Percentiles rank a stretch among this genome's conserved stretches.
Evolutionary conservation across 2,113 vertebrate species (phyloP).

Genomic region (Corydoras sp.): DNA sequence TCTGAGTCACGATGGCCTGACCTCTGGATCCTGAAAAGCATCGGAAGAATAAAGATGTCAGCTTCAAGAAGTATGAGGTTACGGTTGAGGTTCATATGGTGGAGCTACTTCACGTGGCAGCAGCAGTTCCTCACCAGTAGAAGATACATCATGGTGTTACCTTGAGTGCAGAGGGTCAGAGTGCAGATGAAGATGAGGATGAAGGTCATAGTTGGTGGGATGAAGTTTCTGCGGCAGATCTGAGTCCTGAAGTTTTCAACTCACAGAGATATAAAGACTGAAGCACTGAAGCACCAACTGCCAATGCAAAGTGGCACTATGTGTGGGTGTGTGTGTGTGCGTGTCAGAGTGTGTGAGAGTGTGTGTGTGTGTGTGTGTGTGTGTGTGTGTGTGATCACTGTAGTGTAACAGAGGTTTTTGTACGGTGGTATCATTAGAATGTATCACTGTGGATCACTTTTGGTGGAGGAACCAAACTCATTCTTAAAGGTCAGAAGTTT

Average conservation of each 20-base stretch:
- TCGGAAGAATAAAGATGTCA: neutral
- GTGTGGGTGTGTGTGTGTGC: constrained; percentile 9
- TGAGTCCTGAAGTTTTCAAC: neutral
- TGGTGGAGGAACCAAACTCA: constrained; percentile 3
- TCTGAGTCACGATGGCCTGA: neutral
- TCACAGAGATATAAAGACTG: constrained; percentile 7
- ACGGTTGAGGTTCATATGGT: neutral
- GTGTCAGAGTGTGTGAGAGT: neutral
- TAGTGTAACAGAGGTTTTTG: constrained; percentile 2
- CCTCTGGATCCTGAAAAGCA: neutral
- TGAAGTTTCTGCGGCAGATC: neutral
- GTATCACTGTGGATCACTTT: constrained; percentile 3
- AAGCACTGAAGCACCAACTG: neutral
- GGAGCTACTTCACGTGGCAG: neutral
- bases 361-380: constrained; percentile 31
- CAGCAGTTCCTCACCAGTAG: neutral
- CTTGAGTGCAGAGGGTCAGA: neutral
- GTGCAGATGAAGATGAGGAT: neutral
- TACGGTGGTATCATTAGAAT: neutral
- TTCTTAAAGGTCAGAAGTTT: neutral
- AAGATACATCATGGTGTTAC: neutral
- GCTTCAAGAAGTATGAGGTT: neutral
- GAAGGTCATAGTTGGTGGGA: neutral
- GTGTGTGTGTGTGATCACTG: constrained; percentile 4
- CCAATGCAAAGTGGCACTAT: neutral